These are phyloP conservation scores for Erpornis zantholeuca DNA, from an alignment of 2,113 vertebrate genomes.

Conservation along the genomic window DNA sequence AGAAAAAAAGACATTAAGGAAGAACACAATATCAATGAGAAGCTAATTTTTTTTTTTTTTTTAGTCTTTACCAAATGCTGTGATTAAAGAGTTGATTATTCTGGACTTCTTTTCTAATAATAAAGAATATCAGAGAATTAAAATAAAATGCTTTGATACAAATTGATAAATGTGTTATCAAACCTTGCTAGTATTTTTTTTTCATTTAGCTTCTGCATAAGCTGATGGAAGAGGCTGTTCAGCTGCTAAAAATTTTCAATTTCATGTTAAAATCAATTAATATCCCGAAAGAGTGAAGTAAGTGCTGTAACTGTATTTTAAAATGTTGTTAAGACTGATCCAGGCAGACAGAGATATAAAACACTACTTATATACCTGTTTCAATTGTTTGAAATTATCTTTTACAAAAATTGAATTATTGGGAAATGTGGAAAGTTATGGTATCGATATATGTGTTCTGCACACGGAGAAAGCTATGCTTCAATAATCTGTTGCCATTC, in stretches of 20 bases:
- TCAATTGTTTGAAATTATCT: not conserved
- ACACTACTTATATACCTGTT: not conserved
- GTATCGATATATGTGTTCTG: not conserved
- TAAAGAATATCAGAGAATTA: not conserved
- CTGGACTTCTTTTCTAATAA: not conserved
- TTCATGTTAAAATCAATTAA: not conserved
- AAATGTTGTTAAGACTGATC: not conserved
- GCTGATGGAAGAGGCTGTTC: not conserved
- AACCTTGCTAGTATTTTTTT: fast-evolving
- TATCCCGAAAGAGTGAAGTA: not conserved
- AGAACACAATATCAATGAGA: not conserved
- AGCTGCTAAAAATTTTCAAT: not conserved
- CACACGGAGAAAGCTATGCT: not conserved
- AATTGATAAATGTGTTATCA: not conserved
- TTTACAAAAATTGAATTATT: not conserved
- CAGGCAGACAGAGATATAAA: not conserved
- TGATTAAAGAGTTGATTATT: not conserved
- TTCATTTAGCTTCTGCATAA: not conserved
- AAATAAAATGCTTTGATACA: not conserved
- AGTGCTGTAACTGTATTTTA: not conserved
- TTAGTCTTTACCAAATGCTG: not conserved
- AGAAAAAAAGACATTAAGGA: not conserved
- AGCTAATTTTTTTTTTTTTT: not conserved
- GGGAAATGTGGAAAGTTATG: not conserved
- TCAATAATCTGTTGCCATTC: not conserved